Percentiles rank a stretch among this genome's conserved stretches.
These are phyloP conservation scores for Rosalia funebris DNA, from an alignment of 2,888 invertebrate genomes.

Conservation along the genomic window DNA sequence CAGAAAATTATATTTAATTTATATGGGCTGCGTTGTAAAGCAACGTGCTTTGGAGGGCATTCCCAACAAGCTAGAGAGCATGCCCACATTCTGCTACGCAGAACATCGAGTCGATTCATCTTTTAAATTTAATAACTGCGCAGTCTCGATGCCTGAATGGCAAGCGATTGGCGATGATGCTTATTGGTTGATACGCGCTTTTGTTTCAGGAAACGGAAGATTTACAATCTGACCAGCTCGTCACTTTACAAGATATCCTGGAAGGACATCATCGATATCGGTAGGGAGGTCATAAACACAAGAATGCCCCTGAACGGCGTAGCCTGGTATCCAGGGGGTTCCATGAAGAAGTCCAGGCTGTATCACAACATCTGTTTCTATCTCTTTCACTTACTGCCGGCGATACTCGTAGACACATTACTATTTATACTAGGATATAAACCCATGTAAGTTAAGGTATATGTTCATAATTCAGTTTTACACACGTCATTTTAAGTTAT, in stretches of 20 bases:
- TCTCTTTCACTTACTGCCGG: slow-evolving; percentile 91
- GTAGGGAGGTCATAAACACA: slow-evolving; percentile 78
- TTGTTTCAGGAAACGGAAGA: slow-evolving; percentile 67
- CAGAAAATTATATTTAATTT: too few species aligned
- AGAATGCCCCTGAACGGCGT: slow-evolving; percentile 88
- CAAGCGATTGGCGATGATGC: too few species aligned
- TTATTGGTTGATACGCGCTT: too few species aligned
- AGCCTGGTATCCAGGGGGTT: slow-evolving; percentile 85
- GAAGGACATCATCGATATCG: slow-evolving; percentile 87
- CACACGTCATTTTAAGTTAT: too few species aligned
- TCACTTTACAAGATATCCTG: slow-evolving; percentile 85
- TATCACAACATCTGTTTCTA: slow-evolving; percentile 85
- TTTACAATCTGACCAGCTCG: slow-evolving; percentile 83
- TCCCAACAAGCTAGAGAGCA: too few species aligned
- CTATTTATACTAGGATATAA: slow-evolving; percentile 85
- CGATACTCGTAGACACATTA: slow-evolving; percentile 82
- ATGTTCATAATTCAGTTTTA: not conserved
- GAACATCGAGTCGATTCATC: too few species aligned
- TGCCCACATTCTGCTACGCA: too few species aligned
- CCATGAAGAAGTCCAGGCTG: slow-evolving; percentile 82
- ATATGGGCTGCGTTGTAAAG: too few species aligned
- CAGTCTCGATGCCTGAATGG: too few species aligned
- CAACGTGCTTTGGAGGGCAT: too few species aligned
- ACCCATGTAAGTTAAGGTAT: slow-evolving; percentile 89
- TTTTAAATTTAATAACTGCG: too few species aligned